A percentile compares a stretch with the other conserved stretches of the same genome.
Conservation (phyloP, 2,888 invertebrate genomes). For the Orthosia incerta region DNA sequence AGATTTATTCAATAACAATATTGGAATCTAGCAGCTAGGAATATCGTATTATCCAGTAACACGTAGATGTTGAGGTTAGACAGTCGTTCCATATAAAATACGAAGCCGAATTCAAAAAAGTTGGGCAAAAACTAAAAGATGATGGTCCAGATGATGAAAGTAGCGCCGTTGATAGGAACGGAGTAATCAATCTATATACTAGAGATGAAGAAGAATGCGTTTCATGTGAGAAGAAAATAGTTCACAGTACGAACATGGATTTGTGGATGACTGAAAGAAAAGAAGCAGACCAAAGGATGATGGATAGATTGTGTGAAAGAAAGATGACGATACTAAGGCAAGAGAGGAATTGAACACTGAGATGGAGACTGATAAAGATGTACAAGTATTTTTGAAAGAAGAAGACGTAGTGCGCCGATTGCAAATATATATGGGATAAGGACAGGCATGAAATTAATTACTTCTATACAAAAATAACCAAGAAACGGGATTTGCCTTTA, state of each 20-base stretch:
- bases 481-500: background rate
- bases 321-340: background rate
- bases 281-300: background rate
- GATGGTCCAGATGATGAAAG: background rate
- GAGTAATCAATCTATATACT: background rate
- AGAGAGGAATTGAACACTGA: too few species aligned
- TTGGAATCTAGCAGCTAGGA: background rate
- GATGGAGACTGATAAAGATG: background rate
- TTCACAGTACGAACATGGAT: too few species aligned
- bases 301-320: background rate
- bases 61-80: too few species aligned
- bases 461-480: background rate
- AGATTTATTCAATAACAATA: background rate
- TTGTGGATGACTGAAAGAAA: background rate
- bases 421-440: background rate
- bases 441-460: too few species aligned
- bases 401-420: background rate
- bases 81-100: too few species aligned
- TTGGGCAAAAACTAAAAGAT: background rate
- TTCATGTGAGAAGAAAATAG: background rate
- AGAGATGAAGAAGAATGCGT: background rate
- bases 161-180: background rate
- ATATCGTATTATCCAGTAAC: too few species aligned
- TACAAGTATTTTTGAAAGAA: too few species aligned
- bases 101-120: too few species aligned